Percentiles rank a stretch among this genome's conserved stretches.
These are phyloP conservation scores for Meganola albula DNA, from an alignment of 2,888 invertebrate genomes.

Conservation along the genomic window DNA sequence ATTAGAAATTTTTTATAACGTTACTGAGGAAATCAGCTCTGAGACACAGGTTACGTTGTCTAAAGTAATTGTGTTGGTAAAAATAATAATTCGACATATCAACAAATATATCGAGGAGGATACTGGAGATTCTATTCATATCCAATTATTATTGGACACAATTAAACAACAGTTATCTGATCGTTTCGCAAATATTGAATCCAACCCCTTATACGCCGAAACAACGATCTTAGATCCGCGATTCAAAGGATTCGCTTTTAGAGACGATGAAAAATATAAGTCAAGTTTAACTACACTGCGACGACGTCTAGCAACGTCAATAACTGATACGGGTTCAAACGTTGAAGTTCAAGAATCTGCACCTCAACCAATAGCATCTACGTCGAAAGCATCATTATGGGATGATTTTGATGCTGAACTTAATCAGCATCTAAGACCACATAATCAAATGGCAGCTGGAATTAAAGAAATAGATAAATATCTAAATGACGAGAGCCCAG, in stretches of 20 bases:
- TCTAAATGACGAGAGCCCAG: background rate
- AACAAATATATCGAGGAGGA: no score
- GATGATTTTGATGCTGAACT: background rate
- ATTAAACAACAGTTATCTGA: background rate
- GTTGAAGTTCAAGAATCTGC: no score
- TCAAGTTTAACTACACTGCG: background rate
- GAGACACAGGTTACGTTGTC: constrained; percentile 9
- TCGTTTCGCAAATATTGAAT: background rate
- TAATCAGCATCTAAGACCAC: background rate
- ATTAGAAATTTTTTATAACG: constrained; percentile 10
- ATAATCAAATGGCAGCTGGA: background rate
- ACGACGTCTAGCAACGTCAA: background rate
- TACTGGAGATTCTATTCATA: no score
- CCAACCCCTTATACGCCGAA: background rate
- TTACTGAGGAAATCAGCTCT: constrained; percentile 8
- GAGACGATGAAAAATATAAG: background rate
- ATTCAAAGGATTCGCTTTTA: background rate
- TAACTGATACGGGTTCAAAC: no score
- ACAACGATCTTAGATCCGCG: background rate
- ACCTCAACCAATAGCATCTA: no score
- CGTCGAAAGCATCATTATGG: no score
- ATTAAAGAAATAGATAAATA: background rate
- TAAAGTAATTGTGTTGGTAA: constrained; percentile 7
- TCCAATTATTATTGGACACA: background rate
- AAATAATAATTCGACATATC: constrained; percentile 1